A percentile compares a stretch with the other conserved stretches of the same genome.
Evolutionary conservation across 2,797 vertebrate genomes (phyloP).

Genomic region (Halcyon chelicuti): DNA sequence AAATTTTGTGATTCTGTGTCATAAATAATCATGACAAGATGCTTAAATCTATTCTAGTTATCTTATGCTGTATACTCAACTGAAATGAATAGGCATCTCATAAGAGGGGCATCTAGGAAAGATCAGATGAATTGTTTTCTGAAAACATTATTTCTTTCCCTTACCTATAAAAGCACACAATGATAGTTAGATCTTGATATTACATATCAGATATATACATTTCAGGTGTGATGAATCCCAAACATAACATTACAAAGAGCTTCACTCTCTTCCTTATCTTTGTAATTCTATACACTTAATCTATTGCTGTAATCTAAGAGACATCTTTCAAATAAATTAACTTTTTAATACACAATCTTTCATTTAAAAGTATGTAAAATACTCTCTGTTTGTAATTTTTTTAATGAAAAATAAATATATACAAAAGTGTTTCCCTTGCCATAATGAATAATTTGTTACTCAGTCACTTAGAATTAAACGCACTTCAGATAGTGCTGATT

Average conservation of each 20-base stretch:
- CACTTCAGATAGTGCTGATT: slow-evolving; percentile 31
- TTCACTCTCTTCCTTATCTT: neutral
- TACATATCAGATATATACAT: neutral
- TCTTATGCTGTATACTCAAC: neutral
- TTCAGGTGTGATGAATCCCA: neutral
- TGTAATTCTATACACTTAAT: neutral
- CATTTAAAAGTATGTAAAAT: neutral
- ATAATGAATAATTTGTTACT: neutral
- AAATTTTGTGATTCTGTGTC: no score
- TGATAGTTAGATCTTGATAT: neutral
- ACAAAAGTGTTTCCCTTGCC: neutral
- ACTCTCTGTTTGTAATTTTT: neutral
- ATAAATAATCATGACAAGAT: neutral
- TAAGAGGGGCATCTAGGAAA: neutral
- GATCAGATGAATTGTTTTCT: neutral
- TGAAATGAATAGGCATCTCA: neutral
- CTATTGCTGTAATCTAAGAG: neutral
- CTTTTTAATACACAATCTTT: neutral
- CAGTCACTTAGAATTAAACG: slow-evolving; percentile 16
- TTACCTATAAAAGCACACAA: neutral
- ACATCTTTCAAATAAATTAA: neutral
- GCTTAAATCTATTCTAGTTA: neutral
- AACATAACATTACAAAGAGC: neutral
- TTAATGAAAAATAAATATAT: neutral
- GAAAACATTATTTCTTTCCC: neutral